Conservation (phyloP, 2,888 invertebrate species). For the Mythimna albipuncta region DNA sequence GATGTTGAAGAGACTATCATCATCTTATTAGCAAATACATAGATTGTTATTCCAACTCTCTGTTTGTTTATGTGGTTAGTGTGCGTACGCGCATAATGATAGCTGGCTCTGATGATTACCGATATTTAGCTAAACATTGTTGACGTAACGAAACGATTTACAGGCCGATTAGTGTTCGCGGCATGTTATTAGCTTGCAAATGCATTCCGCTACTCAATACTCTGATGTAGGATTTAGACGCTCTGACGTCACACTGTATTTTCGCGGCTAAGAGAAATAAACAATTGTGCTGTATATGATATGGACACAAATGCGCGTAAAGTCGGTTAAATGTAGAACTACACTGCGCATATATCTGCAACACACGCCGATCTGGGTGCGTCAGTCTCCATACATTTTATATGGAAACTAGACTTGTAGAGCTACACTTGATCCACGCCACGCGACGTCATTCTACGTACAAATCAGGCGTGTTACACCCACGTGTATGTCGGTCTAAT, state of each 20-base stretch:
- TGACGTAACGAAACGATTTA: conserved; percentile 31
- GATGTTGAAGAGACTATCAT: no score
- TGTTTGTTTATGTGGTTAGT: conserved; percentile 23
- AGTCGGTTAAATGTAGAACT: background rate
- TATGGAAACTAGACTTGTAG: no score
- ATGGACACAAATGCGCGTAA: conserved; percentile 8
- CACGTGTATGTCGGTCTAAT: no score
- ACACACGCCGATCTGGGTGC: no score
- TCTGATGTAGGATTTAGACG: conserved; percentile 8
- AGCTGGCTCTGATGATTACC: conserved; percentile 16
- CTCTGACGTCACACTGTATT: conserved; percentile 43
- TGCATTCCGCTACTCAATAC: conserved; percentile 2
- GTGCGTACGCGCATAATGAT: conserved; percentile 25
- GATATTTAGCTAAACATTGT: conserved; percentile 23
- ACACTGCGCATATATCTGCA: no score
- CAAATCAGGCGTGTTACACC: no score
- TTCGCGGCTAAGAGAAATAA: conserved; percentile 35
- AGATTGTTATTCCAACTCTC: conserved; percentile 21
- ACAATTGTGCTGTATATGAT: conserved; percentile 21
- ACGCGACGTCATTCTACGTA: no score
- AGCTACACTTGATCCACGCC: no score
- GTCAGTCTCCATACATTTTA: no score
- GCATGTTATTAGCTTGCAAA: conserved; percentile 25
- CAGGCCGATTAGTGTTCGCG: conserved; percentile 11
- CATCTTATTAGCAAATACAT: background rate